Conservation (phyloP, 2,888 invertebrate genomes). For the Parnassius apollo region DNA sequence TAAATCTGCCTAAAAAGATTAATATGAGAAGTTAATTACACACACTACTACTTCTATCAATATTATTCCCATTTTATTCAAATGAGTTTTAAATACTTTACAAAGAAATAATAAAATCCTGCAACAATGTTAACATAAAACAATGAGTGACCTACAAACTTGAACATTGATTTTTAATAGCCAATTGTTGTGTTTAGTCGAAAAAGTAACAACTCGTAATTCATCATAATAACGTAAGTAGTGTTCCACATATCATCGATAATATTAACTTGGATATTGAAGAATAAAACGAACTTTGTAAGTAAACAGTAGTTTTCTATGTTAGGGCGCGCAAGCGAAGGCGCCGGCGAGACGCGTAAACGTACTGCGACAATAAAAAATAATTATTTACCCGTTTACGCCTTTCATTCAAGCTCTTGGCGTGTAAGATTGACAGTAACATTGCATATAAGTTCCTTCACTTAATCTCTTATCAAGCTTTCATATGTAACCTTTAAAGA, state of each 20-base stretch:
- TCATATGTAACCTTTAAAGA: background rate
- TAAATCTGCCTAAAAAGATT: no score
- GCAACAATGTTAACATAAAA: background rate
- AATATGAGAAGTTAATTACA: no score
- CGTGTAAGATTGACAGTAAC: constrained; percentile 10
- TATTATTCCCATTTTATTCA: no score
- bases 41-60: no score
- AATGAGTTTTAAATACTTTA: no score
- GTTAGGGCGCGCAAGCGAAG: constrained; percentile 39
- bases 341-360: constrained; percentile 44
- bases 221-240: constrained; percentile 14
- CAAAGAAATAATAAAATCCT: no score
- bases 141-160: background rate
- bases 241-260: constrained; percentile 12
- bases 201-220: constrained; percentile 3
- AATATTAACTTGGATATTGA: constrained; percentile 15
- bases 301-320: constrained; percentile 42
- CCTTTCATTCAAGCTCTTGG: constrained; percentile 9
- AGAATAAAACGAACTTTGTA: constrained; percentile 40
- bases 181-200: background rate
- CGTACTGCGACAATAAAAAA: constrained; percentile 36
- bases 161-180: background rate
- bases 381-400: constrained; percentile 31
- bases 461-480: constrained; percentile 6
- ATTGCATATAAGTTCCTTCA: constrained; percentile 10